Evolutionary conservation across 2,113 vertebrate species (phyloP).

Genomic region (Chaetura pelagica): DNA sequence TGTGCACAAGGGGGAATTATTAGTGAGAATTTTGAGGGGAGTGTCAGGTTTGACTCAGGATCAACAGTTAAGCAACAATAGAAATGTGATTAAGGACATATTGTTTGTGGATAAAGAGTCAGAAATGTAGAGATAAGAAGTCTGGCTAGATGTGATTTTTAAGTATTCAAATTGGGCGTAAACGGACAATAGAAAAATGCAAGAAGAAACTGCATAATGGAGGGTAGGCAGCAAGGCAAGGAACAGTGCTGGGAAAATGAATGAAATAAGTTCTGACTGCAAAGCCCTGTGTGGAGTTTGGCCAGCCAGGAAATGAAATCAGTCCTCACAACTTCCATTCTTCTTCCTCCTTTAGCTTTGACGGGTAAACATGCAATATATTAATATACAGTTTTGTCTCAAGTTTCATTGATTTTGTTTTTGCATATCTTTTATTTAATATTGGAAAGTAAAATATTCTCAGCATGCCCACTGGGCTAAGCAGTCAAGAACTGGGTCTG

Average conservation of each 20-base stretch:
- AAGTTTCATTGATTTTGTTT: not conserved
- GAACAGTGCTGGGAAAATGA: not conserved
- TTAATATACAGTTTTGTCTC: not conserved
- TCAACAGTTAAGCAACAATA: no score
- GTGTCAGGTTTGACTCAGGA: no score
- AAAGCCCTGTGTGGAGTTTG: not conserved
- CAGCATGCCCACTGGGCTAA: not conserved
- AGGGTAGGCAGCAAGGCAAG: not conserved
- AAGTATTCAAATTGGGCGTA: not conserved
- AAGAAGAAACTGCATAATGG: not conserved
- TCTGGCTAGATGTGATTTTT: not conserved
- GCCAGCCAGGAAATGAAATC: not conserved
- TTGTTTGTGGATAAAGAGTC: not conserved
- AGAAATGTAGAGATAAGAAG: not conserved
- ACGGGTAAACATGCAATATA: not conserved
- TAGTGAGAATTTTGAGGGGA: not conserved
- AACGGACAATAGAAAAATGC: not conserved
- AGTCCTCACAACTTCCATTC: not conserved
- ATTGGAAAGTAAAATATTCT: not conserved
- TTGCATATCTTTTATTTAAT: not conserved
- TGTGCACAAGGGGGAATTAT: not conserved
- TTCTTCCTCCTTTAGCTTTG: not conserved
- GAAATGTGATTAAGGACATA: not conserved
- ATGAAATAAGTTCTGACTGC: not conserved
- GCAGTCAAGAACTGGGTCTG: fast-evolving